A percentile compares a stretch with the other conserved stretches of the same genome.
phyloP scores from a whole-genome alignment of 2,888 invertebrate genomes.

The Aethes cnicana region DNA sequence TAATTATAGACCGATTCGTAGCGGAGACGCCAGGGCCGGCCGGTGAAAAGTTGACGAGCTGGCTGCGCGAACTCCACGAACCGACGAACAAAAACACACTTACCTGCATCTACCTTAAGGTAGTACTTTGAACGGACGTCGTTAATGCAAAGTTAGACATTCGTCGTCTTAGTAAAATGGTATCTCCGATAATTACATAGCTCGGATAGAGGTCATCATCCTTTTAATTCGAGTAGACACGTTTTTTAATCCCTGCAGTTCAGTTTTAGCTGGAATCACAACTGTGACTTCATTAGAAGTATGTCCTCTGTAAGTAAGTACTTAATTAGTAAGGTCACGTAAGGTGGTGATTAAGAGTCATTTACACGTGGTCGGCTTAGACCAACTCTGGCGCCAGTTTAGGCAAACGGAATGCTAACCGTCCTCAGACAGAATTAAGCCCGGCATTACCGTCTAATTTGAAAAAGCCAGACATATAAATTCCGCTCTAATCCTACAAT shows the following conservation, averaged over 20 bases:
- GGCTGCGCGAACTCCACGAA: slow-evolving; percentile 22
- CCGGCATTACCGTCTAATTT: slow-evolving; percentile 66
- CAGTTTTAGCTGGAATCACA: slow-evolving; percentile 35
- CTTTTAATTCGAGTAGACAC: slow-evolving; percentile 67
- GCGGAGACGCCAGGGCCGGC: slow-evolving; percentile 69
- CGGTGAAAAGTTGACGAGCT: slow-evolving; percentile 58
- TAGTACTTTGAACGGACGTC: slow-evolving; percentile 39
- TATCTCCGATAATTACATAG: slow-evolving; percentile 78
- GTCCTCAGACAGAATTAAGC: slow-evolving; percentile 66
- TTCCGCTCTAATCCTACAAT: slow-evolving; percentile 74
- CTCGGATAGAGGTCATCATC: slow-evolving; percentile 77
- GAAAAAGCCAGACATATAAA: slow-evolving; percentile 81
- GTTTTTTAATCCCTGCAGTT: slow-evolving; percentile 55
- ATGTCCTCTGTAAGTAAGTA: slow-evolving; percentile 13
- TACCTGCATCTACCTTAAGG: slow-evolving; percentile 51
- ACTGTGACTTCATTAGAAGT: slow-evolving; percentile 31
- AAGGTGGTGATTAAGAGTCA: slow-evolving; percentile 20
- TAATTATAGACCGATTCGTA: slow-evolving; percentile 81
- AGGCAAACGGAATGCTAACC: slow-evolving; percentile 56
- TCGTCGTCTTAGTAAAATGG: slow-evolving; percentile 67
- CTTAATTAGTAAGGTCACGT: too few species aligned
- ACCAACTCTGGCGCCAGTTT: slow-evolving; percentile 44
- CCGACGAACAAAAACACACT: slow-evolving; percentile 38
- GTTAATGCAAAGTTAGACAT: slow-evolving; percentile 47
- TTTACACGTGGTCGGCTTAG: slow-evolving; percentile 32